phyloP scores from a whole-genome alignment of 2,888 invertebrate species.

The Laothoe populi region DNA sequence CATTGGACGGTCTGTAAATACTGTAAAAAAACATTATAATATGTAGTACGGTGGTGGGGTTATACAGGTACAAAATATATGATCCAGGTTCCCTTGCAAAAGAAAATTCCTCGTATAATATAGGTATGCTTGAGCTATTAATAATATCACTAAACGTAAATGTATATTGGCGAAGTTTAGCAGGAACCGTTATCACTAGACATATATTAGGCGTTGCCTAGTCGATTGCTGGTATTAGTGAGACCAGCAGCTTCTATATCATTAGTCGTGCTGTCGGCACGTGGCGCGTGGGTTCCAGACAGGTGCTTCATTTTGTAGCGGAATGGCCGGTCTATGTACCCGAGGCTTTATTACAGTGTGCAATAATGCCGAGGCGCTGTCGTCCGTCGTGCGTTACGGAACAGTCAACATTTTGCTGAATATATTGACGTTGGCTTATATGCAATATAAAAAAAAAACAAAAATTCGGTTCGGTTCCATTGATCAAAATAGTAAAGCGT shows the following conservation, averaged over 20 bases:
- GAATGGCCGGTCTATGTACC: conserved; percentile 14
- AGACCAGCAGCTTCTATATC: conserved; percentile 50
- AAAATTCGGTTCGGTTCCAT: too few relatives aligned
- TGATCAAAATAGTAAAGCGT: too few relatives aligned
- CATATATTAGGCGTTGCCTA: conserved; percentile 48
- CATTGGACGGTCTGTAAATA: too few relatives aligned
- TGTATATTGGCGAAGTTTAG: conserved; percentile 46
- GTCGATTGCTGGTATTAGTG: conserved; percentile 52
- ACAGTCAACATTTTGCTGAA: background rate
- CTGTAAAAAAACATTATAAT: too few relatives aligned
- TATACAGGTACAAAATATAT: too few relatives aligned
- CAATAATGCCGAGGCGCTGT: background rate
- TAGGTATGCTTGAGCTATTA: background rate
- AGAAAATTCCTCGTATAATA: background rate
- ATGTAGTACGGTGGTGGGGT: too few relatives aligned
- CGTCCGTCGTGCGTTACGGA: conserved; percentile 4
- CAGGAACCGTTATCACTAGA: conserved; percentile 50
- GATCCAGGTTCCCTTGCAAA: too few relatives aligned
- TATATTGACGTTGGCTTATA: background rate
- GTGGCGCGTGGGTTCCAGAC: conserved; percentile 48
- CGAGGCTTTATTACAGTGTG: conserved; percentile 18
- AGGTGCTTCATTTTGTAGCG: conserved; percentile 42
- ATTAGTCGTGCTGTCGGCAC: conserved; percentile 59
- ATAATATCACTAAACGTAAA: background rate
- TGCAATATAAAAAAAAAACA: background rate